Evolutionary conservation across 2,113 vertebrate species (phyloP).

Genomic region (Albula glossodonta): DNA sequence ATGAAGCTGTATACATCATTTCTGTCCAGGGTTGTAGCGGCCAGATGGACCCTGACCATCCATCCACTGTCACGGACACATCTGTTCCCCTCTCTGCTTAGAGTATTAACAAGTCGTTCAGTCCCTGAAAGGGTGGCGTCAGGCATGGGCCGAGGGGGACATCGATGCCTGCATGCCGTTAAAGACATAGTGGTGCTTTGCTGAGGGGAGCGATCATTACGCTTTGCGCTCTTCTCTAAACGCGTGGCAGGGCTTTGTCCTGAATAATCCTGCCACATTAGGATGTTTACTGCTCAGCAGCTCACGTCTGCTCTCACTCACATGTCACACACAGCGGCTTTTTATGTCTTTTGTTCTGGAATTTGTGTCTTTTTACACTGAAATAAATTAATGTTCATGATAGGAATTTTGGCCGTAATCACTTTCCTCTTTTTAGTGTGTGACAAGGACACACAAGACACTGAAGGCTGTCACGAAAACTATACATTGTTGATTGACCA

Average conservation of each 20-base stretch:
- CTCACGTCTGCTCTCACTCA: background rate
- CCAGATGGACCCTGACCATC: slow-evolving; percentile 99
- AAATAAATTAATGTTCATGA: slow-evolving; percentile 29
- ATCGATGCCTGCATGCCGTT: slow-evolving; percentile 54
- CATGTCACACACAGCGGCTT: background rate
- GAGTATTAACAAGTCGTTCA: slow-evolving; percentile 99
- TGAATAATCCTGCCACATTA: slow-evolving; percentile 19
- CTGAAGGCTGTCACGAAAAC: background rate
- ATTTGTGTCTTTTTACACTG: slow-evolving; percentile 26
- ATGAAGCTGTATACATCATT: slow-evolving; percentile 99
- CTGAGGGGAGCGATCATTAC: slow-evolving; percentile 38
- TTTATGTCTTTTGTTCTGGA: slow-evolving; percentile 10
- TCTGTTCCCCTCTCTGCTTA: slow-evolving; percentile 98
- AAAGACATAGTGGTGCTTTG: slow-evolving; percentile 45
- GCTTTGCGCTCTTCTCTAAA: slow-evolving; percentile 23
- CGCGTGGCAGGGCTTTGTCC: slow-evolving; percentile 27
- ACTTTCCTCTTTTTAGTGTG: slow-evolving; percentile 34
- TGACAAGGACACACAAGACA: slow-evolving; percentile 47
- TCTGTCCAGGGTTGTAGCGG: slow-evolving; percentile 98
- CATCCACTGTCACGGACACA: slow-evolving; percentile 99
- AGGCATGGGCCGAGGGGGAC: slow-evolving; percentile 71
- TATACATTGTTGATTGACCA: slow-evolving; percentile 22
- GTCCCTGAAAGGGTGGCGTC: slow-evolving; percentile 93
- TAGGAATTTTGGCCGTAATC: slow-evolving; percentile 40
- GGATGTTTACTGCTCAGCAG: background rate